phyloP scores from a whole-genome alignment of 2,888 invertebrate genomes.

The Tachina fera region DNA sequence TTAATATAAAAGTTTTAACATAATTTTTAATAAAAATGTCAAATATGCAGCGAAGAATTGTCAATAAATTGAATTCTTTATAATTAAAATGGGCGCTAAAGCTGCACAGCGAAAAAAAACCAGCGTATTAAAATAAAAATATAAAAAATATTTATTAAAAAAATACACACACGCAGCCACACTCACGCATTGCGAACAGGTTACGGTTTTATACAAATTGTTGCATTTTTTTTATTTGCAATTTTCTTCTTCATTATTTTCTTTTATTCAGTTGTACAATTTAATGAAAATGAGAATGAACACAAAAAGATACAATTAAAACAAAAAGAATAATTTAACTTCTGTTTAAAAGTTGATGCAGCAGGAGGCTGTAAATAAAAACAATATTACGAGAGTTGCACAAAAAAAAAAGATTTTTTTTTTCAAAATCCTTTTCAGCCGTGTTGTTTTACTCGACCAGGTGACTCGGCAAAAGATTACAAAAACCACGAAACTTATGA shows the following conservation, averaged over 20 bases:
- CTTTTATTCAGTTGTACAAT: constrained; percentile 37
- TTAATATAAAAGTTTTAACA: constrained; percentile 70
- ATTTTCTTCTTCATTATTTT: constrained; percentile 17
- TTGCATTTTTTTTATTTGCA: not conserved
- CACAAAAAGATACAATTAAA: constrained; percentile 28
- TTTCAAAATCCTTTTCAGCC: too few relatives aligned
- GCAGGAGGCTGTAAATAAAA: constrained; percentile 1
- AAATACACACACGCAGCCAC: not conserved
- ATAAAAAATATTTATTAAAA: constrained; percentile 44
- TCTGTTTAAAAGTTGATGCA: constrained; percentile 9
- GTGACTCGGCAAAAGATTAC: too few relatives aligned
- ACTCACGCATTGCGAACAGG: constrained; percentile 28
- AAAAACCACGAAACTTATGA: too few relatives aligned
- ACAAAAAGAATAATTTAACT: constrained; percentile 25
- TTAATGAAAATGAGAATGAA: constrained; percentile 44
- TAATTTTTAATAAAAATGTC: constrained; percentile 72
- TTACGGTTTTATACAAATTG: constrained; percentile 25
- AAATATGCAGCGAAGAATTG: constrained; percentile 69
- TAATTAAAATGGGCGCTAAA: constrained; percentile 66
- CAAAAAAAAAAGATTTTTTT: not conserved
- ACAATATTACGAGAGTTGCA: not conserved
- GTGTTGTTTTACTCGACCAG: too few relatives aligned
- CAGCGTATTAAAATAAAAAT: not conserved
- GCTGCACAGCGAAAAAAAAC: constrained; percentile 32
- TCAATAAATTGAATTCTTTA: constrained; percentile 72